A percentile compares a stretch with the other conserved stretches of the same genome.
These are phyloP conservation scores for Harmothoe impar DNA, from an alignment of 2,888 invertebrate species.

Conservation along the genomic window DNA sequence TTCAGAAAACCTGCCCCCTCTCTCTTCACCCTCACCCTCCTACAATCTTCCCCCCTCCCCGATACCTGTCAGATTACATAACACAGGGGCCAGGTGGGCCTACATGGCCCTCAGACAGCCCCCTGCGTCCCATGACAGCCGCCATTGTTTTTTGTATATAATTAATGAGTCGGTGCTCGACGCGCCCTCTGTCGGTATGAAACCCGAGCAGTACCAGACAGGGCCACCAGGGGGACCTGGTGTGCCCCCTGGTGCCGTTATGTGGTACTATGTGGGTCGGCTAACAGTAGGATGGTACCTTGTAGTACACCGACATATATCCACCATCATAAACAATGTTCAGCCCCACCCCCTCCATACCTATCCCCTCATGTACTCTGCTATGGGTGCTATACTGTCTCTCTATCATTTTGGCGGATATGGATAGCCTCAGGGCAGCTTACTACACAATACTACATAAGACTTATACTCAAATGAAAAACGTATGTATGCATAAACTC, in stretches of 20 bases:
- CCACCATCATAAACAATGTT: constrained; percentile 17
- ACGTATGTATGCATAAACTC: no score
- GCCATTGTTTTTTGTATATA: constrained; percentile 6
- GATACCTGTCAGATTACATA: constrained; percentile 8
- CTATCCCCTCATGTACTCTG: no score
- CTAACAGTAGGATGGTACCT: not conserved
- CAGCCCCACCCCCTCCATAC: not conserved
- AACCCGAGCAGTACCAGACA: not conserved
- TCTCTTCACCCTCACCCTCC: no score
- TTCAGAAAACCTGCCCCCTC: no score
- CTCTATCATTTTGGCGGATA: no score
- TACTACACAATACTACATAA: no score
- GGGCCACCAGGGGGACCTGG: not conserved
- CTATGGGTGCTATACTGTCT: no score
- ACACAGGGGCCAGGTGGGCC: not conserved
- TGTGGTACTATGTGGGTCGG: not conserved
- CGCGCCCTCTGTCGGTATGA: not conserved
- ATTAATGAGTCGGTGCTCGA: constrained; percentile 18
- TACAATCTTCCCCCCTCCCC: no score
- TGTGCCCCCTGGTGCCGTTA: not conserved
- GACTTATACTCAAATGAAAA: no score
- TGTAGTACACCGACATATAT: not conserved
- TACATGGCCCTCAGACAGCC: not conserved
- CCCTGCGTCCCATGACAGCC: not conserved
- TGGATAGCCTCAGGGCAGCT: no score